Evolutionary conservation across 2,797 vertebrate genomes (phyloP).

Genomic region (Tenualosa ilisha): DNA sequence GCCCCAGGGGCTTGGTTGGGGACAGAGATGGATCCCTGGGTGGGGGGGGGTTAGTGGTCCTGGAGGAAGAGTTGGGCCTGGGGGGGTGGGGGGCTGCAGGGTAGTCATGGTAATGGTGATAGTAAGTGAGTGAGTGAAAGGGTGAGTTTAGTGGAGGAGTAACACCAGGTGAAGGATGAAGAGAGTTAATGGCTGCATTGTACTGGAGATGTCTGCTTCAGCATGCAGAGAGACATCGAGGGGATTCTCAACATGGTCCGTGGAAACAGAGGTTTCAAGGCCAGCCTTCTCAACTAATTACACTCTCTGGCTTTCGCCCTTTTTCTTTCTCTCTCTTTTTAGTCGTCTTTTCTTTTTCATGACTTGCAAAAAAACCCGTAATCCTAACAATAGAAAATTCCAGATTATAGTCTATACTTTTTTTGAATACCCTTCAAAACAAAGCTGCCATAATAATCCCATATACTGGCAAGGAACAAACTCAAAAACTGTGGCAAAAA

Average conservation of each 20-base stretch:
- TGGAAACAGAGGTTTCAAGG: slow-evolving; percentile 78
- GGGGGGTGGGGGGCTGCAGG: slow-evolving; percentile 43
- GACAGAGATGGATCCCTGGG: slow-evolving; percentile 57
- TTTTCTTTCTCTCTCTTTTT: background rate
- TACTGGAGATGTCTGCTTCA: slow-evolving; percentile 70
- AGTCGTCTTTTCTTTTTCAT: background rate
- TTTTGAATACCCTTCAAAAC: background rate
- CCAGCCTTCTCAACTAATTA: slow-evolving; percentile 49
- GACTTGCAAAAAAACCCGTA: no score
- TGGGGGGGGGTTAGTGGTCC: slow-evolving; percentile 45
- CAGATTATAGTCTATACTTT: background rate
- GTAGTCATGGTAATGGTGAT: slow-evolving; percentile 65
- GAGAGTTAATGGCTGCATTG: slow-evolving; percentile 63
- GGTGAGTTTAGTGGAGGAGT: slow-evolving; percentile 37
- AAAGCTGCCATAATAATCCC: background rate
- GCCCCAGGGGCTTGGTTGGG: slow-evolving; percentile 47
- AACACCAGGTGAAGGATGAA: slow-evolving; percentile 50
- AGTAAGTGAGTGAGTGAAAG: slow-evolving; percentile 61
- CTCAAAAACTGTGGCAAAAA: background rate
- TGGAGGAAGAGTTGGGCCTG: background rate
- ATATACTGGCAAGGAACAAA: background rate
- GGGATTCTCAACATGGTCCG: slow-evolving; percentile 68
- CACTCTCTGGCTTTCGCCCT: background rate
- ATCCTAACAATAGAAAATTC: background rate
- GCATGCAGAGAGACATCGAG: slow-evolving; percentile 78